Conservation (phyloP, 2,888 invertebrate species). For the Eupithecia abbreviata region DNA sequence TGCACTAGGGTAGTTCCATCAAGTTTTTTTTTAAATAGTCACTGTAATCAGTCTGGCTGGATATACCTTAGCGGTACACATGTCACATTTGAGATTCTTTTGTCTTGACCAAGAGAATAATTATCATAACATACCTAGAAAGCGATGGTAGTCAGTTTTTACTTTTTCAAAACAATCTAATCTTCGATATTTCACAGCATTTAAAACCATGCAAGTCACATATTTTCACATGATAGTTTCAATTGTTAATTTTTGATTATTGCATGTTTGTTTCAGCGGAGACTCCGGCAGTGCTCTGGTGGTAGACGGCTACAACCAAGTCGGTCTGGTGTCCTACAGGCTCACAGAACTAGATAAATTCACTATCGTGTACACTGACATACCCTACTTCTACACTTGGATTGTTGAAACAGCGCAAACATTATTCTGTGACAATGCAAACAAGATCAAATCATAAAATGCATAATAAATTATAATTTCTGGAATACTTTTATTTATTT, state of each 20-base stretch:
- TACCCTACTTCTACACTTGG: not conserved
- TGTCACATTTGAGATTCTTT: too few species aligned
- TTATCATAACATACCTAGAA: too few species aligned
- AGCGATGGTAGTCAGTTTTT: too few species aligned
- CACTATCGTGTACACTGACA: not conserved
- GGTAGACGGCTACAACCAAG: constrained; percentile 25
- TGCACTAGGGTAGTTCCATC: too few species aligned
- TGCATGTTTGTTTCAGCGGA: constrained; percentile 26
- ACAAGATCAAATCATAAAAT: not conserved
- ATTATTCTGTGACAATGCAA: not conserved
- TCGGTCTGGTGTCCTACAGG: constrained; percentile 34
- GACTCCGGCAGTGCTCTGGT: constrained; percentile 36
- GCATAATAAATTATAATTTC: not conserved
- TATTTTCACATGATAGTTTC: too few species aligned
- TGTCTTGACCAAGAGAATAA: too few species aligned
- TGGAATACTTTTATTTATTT: not conserved
- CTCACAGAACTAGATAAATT: not conserved
- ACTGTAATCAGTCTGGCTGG: too few species aligned
- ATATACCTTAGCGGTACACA: too few species aligned
- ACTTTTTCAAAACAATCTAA: too few species aligned
- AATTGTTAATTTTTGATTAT: not conserved
- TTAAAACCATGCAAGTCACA: too few species aligned
- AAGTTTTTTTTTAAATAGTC: too few species aligned
- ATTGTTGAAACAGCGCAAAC: not conserved
- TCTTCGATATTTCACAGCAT: too few species aligned